Percentiles rank a stretch among this genome's conserved stretches.
Conservation (phyloP, 2,113 vertebrate genomes). For the Falco punctatus region DNA sequence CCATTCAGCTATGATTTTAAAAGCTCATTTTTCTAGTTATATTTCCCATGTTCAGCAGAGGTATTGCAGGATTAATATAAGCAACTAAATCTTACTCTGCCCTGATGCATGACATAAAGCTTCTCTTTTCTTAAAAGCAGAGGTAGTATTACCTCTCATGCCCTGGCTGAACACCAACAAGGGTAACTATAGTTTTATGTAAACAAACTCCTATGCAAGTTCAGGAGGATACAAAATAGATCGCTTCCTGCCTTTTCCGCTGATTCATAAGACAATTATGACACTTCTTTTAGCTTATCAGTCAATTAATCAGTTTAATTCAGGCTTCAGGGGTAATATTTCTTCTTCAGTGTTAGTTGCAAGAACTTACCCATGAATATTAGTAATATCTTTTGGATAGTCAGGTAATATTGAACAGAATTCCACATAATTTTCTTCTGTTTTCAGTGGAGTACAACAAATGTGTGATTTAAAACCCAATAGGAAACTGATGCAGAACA, state of each 20-base stretch:
- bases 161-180: not conserved
- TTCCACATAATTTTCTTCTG: not conserved
- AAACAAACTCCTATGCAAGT: not conserved
- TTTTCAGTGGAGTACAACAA: not conserved
- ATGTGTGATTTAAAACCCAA: not conserved
- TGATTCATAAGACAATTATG: not conserved
- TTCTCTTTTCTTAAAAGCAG: not conserved
- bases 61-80: not conserved
- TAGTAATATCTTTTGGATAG: not conserved
- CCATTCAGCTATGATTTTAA: not conserved
- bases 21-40: not conserved
- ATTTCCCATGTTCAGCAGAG: not conserved
- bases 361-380: not conserved
- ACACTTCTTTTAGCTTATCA: not conserved
- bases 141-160: not conserved
- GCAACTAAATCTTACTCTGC: not conserved
- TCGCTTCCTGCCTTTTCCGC: slow-evolving; percentile 9
- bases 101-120: not conserved
- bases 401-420: not conserved
- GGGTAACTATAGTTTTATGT: not conserved
- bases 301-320: not conserved
- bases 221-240: not conserved
- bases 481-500: not conserved
- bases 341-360: not conserved
- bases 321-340: not conserved